Conservation (phyloP, 2,888 invertebrate species). For the Lasioglossum malachurum region DNA sequence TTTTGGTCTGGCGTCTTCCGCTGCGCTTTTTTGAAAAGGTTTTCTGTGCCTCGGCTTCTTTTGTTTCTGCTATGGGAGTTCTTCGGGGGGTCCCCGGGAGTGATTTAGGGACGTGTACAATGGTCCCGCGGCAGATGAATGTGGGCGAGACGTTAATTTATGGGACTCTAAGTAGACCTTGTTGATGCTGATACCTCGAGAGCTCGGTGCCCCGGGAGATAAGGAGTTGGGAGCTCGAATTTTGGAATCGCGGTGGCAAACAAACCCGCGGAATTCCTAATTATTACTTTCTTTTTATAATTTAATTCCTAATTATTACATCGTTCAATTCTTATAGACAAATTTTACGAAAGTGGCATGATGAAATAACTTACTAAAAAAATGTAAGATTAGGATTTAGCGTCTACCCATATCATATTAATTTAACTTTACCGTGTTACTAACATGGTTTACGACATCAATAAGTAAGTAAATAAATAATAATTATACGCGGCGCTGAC, state of each 20-base stretch:
- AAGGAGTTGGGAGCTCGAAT: background rate
- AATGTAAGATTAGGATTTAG: too few species aligned
- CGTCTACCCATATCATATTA: too few species aligned
- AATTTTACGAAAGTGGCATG: too few species aligned
- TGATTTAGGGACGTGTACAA: constrained; percentile 65
- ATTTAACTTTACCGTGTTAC: too few species aligned
- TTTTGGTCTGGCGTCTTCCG: background rate
- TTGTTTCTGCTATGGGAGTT: constrained; percentile 36
- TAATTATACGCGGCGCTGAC: too few species aligned
- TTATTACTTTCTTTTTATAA: too few species aligned
- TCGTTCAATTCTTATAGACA: too few species aligned
- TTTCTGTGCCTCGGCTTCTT: constrained; percentile 2
- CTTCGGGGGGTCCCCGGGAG: constrained; percentile 35
- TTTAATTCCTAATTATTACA: too few species aligned
- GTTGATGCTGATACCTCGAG: constrained; percentile 25
- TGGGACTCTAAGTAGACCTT: constrained; percentile 35
- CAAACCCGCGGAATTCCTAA: too few species aligned
- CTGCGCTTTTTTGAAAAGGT: constrained; percentile 33
- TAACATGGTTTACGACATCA: too few species aligned
- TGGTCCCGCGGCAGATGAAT: constrained; percentile 38
- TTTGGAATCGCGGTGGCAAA: background rate
- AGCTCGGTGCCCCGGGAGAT: constrained; percentile 46
- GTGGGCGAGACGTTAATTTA: constrained; percentile 64
- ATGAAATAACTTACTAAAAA: too few species aligned
- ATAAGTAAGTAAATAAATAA: too few species aligned